Evolutionary conservation across 2,797 vertebrate genomes (phyloP), one percentile per base, ranked within the genome.

Genomic region (Hydrocynus forskahlii): DNA sequence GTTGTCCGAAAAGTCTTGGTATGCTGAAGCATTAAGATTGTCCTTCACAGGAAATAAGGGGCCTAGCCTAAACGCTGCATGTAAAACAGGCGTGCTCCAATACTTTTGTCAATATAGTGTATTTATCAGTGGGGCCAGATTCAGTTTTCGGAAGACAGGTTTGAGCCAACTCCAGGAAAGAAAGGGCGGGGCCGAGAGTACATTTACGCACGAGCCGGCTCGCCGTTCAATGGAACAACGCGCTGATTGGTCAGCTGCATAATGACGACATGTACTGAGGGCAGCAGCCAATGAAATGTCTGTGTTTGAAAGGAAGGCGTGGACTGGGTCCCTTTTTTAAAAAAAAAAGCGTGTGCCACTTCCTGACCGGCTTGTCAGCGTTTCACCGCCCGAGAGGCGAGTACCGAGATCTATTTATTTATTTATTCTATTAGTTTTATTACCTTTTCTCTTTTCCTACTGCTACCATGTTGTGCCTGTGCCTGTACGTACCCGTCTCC

Each of bases 401-500:
- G 8, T 8, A 7, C 29, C 5, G 38, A 55, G 21, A 14, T 12
- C 59, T 75, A 62, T 62, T 67, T 55, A 66, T 76, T 76, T 77
- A 76, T 66, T 77, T 77, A 77, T 77, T 77, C 29, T 29, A 29
- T 29, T 29, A 29, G 35, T 38, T 52, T 17, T 38, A 14, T 3
- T 19, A 2, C 23, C 64, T 64, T 52, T 35, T 13, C 64, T 76
- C 40, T 8, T 54, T 19, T 19, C 21, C 25, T 2, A 38, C 17
- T 21, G 17, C 4, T 2, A 83, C 54, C 45, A 99, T 99, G 98
- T 94, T 98, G 70, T 96, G 96, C 57, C 89, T 99, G 84, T 97
- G 96, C 85, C 93, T 99, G 62, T 97, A 97, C 5, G 93, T 99
- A 78, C 96, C 97, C 0, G 90, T 92, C 77, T 91, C 93, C 0